Conservation (phyloP, 2,888 invertebrate species). For the Ophioninae sp. region DNA sequence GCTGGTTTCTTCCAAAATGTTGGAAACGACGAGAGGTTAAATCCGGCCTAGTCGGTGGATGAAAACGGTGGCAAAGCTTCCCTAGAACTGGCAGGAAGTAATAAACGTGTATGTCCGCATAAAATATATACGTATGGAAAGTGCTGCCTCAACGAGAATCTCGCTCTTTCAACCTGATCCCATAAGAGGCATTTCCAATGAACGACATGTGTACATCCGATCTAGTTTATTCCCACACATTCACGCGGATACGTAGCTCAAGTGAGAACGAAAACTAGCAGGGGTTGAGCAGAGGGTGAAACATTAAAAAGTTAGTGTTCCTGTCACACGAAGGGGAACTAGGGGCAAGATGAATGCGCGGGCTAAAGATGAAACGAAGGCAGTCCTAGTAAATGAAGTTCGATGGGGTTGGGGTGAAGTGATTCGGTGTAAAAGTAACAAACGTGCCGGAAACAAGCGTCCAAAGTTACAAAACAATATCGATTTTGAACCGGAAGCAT, state of each 20-base stretch:
- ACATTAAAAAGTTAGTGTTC: slow-evolving; percentile 57
- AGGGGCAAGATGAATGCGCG: neutral
- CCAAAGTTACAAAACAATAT: too few relatives aligned
- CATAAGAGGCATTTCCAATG: slow-evolving; percentile 47
- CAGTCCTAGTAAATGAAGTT: too few relatives aligned
- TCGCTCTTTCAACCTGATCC: slow-evolving; percentile 56
- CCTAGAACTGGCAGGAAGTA: slow-evolving; percentile 26
- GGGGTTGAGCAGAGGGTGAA: slow-evolving; percentile 26
- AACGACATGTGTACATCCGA: slow-evolving; percentile 14
- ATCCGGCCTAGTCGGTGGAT: too few relatives aligned
- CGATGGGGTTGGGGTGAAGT: too few relatives aligned
- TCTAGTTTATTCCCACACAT: slow-evolving; percentile 2
- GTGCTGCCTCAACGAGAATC: slow-evolving; percentile 54
- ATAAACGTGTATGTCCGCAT: slow-evolving; percentile 10
- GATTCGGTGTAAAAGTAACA: too few relatives aligned
- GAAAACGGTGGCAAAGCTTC: too few relatives aligned
- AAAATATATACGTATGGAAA: slow-evolving; percentile 10
- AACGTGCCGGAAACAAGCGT: too few relatives aligned
- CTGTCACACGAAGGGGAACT: neutral
- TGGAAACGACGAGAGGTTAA: too few relatives aligned
- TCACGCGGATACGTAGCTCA: slow-evolving; percentile 13
- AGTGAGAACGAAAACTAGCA: slow-evolving; percentile 4
- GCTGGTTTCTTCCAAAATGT: too few relatives aligned
- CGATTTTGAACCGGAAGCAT: too few relatives aligned
- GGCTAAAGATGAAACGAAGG: too few relatives aligned